Conservation (phyloP, 1,140 invertebrate species). For the Drosophila sp. region DNA sequence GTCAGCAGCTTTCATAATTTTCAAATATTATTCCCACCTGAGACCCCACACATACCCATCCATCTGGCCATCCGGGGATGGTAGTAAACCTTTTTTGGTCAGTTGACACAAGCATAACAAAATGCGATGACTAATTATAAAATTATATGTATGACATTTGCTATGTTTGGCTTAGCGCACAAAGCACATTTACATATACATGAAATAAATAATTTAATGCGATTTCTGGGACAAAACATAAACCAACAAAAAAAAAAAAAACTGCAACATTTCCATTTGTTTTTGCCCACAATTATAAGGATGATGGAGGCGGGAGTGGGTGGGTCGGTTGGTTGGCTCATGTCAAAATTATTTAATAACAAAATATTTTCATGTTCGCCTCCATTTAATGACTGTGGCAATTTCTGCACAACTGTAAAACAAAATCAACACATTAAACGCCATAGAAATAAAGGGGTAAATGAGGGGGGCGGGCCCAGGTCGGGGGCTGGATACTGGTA, state of each 20-base stretch:
- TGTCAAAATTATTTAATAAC: constrained; percentile 62
- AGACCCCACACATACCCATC: no score
- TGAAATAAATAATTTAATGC: constrained; percentile 13
- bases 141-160: constrained; percentile 14
- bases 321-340: background rate
- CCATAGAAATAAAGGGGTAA: constrained; percentile 19
- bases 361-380: constrained; percentile 60
- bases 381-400: constrained; percentile 32
- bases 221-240: constrained; percentile 2
- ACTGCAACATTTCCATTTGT: constrained; percentile 4
- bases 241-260: background rate
- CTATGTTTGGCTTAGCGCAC: constrained; percentile 4
- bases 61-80: background rate
- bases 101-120: constrained; percentile 2
- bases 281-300: background rate
- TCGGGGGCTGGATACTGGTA: background rate
- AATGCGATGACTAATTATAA: constrained; percentile 13
- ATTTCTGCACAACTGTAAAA: constrained; percentile 31
- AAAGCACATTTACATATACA: constrained; percentile 8
- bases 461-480: background rate
- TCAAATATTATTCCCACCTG: background rate
- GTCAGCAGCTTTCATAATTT: background rate
- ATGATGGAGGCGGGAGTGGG: background rate
- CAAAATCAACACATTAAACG: constrained; percentile 50
- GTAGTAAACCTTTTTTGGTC: background rate